Base-by-base conservation (phyloP, 1,140 invertebrate species). In the Brachionus manjavacas region DNA sequence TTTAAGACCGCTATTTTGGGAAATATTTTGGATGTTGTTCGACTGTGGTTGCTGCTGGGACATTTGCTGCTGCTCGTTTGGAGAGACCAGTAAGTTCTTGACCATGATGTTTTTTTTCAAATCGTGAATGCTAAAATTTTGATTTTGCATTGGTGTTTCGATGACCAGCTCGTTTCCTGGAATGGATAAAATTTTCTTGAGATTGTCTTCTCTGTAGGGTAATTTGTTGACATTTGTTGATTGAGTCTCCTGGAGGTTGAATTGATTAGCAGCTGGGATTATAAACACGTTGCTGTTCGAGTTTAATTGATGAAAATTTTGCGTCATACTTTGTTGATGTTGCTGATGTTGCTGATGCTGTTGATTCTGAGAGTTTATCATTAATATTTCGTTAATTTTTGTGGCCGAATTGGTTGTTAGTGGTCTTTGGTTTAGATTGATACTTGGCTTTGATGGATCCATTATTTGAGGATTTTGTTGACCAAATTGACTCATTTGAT, bases 301-400 rank as follows among this genome's bases (percentile, higher is more conserved):
- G 20, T 76, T 76, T 1, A 76, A 9, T 49, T 76, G 39, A 25
- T 49, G 72, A 31, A 49, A 76, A 49, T 25, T 76, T 46, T 46
- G 72, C 9, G 35, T 3, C n/a, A n/a, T 12, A 31, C 14, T 35
- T 14, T 70, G 43, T 14, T 46, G 43, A 3, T 74, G 23, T 12
- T 70, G 66, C 2, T 70, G 72, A 0, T 70, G 66, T 7, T 70
- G 72, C 1, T 49, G 39, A 0, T 70, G 43, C 3, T 49, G 39
- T 28, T 76, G 41, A 76, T 49, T 35, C 11, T 70, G 25, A n/a
- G 25, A 39, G 25, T 70, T 76, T 20, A 76, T 46, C 72, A 76
- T 52, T 25, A 76, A 7, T 49, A 76, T 76, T 76, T 76, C 72
- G 14, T 76, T 76, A 25, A 76, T 76, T 76, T 76, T 76, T n/a